Evolutionary conservation across 2,113 vertebrate genomes (phyloP).

Genomic region (Todiramphus chloris): DNA sequence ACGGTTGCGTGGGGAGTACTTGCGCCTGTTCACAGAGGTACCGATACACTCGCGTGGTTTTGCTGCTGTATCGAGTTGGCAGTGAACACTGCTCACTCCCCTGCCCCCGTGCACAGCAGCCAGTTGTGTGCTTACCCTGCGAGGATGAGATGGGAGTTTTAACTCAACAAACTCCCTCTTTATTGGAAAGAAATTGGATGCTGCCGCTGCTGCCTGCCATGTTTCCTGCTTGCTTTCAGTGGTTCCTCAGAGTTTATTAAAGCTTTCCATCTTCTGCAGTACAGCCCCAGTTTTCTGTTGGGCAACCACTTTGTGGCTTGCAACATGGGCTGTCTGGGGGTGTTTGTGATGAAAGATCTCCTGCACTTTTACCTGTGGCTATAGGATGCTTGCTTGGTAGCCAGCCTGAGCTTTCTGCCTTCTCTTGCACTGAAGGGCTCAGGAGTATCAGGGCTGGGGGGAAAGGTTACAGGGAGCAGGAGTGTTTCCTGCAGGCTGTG

Average conservation of each 20-base stretch:
- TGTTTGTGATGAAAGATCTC: background rate
- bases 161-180: background rate
- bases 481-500: rapidly evolving
- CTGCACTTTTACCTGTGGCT: background rate
- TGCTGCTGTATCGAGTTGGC: background rate
- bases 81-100: background rate
- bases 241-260: background rate
- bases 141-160: background rate
- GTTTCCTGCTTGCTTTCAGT: background rate
- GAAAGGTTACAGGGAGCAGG: background rate
- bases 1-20: background rate
- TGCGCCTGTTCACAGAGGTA: background rate
- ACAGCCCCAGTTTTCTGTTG: background rate
- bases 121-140: background rate
- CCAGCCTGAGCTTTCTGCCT: background rate
- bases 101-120: rapidly evolving
- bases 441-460: background rate
- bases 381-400: rapidly evolving
- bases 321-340: background rate
- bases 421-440: too few species aligned
- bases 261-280: background rate
- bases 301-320: background rate
- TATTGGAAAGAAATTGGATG: background rate
- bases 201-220: background rate
- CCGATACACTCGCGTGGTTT: background rate